phyloP scores from a whole-genome alignment of 2,113 vertebrate genomes.

The Phalacrocorax aristotelis region DNA sequence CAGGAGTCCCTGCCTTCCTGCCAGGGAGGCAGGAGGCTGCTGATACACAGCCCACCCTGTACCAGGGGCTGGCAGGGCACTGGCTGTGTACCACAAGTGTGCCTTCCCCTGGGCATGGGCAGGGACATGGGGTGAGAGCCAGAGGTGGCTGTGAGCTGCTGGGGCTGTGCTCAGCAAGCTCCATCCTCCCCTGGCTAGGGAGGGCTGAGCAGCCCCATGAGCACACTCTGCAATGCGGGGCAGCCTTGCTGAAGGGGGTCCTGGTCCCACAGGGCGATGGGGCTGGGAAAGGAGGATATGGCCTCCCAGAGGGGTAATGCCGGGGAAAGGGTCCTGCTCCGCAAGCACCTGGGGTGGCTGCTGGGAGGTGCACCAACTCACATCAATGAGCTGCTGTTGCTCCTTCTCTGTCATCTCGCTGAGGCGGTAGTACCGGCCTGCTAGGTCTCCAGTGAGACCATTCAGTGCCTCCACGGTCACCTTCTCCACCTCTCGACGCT shows the following conservation, averaged over 20 bases:
- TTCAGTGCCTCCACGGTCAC: conserved; percentile 74
- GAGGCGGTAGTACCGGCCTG: conserved; percentile 81
- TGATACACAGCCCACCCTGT: not conserved
- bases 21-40: not conserved
- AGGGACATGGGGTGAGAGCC: not conserved
- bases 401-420: conserved; percentile 81
- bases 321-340: not conserved
- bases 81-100: not conserved
- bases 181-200: not conserved
- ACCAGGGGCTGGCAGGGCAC: not conserved
- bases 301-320: not conserved
- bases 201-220: not conserved
- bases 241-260: not conserved
- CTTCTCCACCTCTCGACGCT: conserved; percentile 81
- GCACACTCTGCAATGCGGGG: not conserved
- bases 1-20: not conserved
- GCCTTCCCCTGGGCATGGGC: not conserved
- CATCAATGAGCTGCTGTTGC: conserved; percentile 84
- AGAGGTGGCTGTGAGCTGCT: not conserved
- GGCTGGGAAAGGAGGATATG: not conserved
- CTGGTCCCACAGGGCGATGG: not conserved
- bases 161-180: not conserved
- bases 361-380: conserved; percentile 51
- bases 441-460: conserved; percentile 77
- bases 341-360: not conserved